Evolutionary conservation across 1,140 invertebrate species (phyloP), one percentile per base, ranked within the genome.

Genomic region (Trichonephila clavipes): DNA sequence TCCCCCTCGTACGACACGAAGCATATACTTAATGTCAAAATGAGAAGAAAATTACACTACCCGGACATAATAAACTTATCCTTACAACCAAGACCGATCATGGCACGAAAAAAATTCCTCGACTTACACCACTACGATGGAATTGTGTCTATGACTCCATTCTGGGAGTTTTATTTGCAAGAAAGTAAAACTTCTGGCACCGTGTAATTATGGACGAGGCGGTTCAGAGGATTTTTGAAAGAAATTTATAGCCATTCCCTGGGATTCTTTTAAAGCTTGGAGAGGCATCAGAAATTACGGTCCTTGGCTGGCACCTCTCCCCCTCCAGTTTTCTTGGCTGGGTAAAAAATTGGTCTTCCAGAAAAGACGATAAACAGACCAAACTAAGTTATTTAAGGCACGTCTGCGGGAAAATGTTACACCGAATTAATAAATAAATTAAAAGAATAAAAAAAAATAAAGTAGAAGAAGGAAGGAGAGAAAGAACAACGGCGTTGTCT

Each of bases 351-450:
- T 69, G 81, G 44, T 62, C 61, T 85, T 69, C 62, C n/a, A 51
- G 34, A 66, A 85, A 92, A 66, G 90, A 92, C 59, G 77, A 64
- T 85, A 61, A 85, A 90, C 59, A 85, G 72, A 59, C 90, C 77
- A 85, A 82, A 85, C 90, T 64, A 92, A 92, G 90, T 92, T 92
- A 92, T 92, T 92, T 92, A 85, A 92, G 81, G 82, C 90, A 92
- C 90, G 90, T 92, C 61, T 85, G 77, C 40, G 77, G 69, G 90
- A 92, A 85, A 92, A 85, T 82, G 90, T 34, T 85, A 66, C 90
- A 83, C 59, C 86, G 81, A 83, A 92, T 92, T 92, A 85, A 92
- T 92, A 92, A 81, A 90, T 90, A 92, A 92, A 92, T 92, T 85
- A 92, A 85, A 82, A 88, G 64, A 69, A 64, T 77, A 77, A 77